Percentiles rank a stretch among this genome's conserved stretches.
These are phyloP conservation scores for Palloptera scutellata DNA, from an alignment of 2,888 invertebrate genomes.

Conservation along the genomic window DNA sequence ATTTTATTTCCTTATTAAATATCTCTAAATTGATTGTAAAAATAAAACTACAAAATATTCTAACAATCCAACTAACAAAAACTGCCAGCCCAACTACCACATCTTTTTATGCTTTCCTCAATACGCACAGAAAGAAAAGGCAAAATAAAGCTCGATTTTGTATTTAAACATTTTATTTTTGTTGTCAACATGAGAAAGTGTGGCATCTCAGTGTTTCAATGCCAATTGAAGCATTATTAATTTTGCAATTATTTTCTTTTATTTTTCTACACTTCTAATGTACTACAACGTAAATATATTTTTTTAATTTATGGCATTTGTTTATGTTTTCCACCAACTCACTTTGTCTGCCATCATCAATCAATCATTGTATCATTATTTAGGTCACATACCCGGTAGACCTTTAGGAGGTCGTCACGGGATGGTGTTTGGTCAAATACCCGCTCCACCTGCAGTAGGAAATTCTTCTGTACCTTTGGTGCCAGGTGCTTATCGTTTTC, in stretches of 20 bases:
- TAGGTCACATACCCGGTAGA: slow-evolving; percentile 73
- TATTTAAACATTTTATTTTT: too few relatives aligned
- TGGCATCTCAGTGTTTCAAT: too few relatives aligned
- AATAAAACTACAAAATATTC: slow-evolving; percentile 3
- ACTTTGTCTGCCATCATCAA: slow-evolving; percentile 21
- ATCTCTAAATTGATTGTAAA: slow-evolving; percentile 8
- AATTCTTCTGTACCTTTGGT: slow-evolving; percentile 66
- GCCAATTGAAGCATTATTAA: neutral
- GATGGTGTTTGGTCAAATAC: slow-evolving; percentile 71
- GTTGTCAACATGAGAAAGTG: too few relatives aligned
- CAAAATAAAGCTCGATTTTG: too few relatives aligned
- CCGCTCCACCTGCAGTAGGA: slow-evolving; percentile 66
- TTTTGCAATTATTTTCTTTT: neutral
- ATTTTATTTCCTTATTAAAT: slow-evolving; percentile 16
- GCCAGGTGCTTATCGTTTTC: slow-evolving; percentile 66
- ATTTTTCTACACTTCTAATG: neutral
- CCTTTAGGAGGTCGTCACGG: slow-evolving; percentile 73
- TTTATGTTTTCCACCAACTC: slow-evolving; percentile 2
- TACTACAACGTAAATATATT: neutral
- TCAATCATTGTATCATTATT: slow-evolving; percentile 43
- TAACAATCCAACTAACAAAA: slow-evolving; percentile 12
- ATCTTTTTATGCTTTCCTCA: slow-evolving; percentile 19
- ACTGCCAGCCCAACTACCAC: slow-evolving; percentile 10
- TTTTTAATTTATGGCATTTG: too few relatives aligned
- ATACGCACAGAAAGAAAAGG: slow-evolving; percentile 1